phyloP scores from a whole-genome alignment of 2,113 vertebrate genomes.

The Acinonyx jubatus region DNA sequence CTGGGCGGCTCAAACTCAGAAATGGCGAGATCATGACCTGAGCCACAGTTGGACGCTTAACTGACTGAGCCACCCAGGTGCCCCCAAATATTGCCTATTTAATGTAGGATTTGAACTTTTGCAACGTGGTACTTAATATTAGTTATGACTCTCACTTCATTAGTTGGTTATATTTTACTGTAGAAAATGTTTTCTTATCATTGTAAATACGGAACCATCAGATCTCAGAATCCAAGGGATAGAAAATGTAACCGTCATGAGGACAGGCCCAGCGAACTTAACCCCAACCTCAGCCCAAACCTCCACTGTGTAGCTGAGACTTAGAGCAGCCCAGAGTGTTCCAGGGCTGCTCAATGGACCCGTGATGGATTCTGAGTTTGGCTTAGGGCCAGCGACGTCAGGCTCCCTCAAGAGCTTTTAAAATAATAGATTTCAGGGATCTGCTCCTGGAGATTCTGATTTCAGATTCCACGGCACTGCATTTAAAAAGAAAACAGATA shows the following conservation, averaged over 20 bases:
- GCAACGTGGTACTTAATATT: background rate
- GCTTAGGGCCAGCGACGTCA: fast-evolving
- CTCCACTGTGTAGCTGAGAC: no score
- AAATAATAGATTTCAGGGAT: background rate
- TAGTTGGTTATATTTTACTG: background rate
- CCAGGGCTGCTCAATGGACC: fast-evolving
- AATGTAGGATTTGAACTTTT: background rate
- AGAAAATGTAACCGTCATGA: background rate
- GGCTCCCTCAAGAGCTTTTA: background rate
- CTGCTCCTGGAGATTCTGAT: background rate
- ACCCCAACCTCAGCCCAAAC: fast-evolving
- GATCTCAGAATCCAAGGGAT: background rate
- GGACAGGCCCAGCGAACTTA: fast-evolving
- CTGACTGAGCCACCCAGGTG: no score
- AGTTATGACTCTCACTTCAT: background rate
- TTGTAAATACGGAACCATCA: background rate
- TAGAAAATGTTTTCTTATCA: background rate
- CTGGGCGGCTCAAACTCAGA: no score
- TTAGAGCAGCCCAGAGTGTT: background rate
- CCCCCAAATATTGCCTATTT: background rate
- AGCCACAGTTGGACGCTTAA: no score
- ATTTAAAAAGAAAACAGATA: background rate
- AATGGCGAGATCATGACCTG: no score
- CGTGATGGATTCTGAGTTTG: fast-evolving
- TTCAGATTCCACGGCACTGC: background rate